Conservation (phyloP, 1,140 invertebrate genomes). For the Bombus huntii region DNA sequence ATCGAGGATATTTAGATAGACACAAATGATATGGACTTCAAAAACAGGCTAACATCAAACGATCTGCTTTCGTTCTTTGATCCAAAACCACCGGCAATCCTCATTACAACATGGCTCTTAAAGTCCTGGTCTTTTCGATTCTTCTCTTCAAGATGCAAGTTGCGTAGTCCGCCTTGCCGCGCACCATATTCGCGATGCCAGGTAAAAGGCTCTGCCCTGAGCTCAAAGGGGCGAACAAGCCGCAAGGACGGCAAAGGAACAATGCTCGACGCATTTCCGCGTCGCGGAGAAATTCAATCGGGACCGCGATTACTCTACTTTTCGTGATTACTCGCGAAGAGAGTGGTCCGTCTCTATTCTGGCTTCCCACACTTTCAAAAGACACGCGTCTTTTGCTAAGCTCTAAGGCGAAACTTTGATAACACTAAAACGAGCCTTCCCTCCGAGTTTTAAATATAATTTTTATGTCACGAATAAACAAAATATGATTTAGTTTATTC, state of each 20-base stretch:
- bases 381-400: neutral
- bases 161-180: neutral
- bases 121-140: neutral
- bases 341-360: too few species aligned
- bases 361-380: neutral
- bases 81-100: neutral
- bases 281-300: slow-evolving; percentile 28
- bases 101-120: neutral
- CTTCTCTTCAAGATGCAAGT: neutral
- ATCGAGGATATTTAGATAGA: neutral
- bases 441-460: neutral
- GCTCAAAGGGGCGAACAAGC: slow-evolving; percentile 13
- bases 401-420: too few species aligned
- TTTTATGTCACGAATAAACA: neutral
- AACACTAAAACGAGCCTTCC: neutral
- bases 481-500: neutral
- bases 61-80: neutral
- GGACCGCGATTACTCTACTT: slow-evolving; percentile 1
- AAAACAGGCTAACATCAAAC: neutral
- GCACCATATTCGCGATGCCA: neutral
- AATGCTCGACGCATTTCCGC: slow-evolving; percentile 8
- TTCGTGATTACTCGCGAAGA: neutral
- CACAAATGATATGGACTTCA: neutral
- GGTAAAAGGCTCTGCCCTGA: neutral
- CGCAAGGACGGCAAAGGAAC: slow-evolving; percentile 15